Conservation (phyloP, 2,888 invertebrate genomes). For the Pseudoips prasinana region DNA sequence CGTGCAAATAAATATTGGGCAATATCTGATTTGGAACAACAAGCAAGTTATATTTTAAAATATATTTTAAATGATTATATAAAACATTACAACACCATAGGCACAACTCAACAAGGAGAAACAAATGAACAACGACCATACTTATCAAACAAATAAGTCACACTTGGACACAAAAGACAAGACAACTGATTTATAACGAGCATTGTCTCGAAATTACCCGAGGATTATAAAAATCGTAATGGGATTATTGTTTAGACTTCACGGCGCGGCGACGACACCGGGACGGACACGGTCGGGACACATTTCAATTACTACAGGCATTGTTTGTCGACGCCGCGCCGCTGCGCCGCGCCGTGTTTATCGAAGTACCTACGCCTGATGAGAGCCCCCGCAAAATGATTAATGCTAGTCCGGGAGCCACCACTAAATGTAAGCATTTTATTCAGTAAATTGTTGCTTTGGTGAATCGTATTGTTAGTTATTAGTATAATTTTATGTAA, state of each 20-base stretch:
- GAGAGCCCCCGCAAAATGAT: slow-evolving; percentile 26
- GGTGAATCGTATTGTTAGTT: too few relatives aligned
- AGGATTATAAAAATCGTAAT: slow-evolving; percentile 69
- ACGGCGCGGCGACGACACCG: slow-evolving; percentile 32
- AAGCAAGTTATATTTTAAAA: too few relatives aligned
- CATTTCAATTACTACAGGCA: slow-evolving; percentile 66
- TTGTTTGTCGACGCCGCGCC: slow-evolving; percentile 42
- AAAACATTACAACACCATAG: too few relatives aligned
- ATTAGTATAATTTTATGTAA: too few relatives aligned
- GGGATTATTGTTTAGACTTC: slow-evolving; percentile 63
- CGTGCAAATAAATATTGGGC: too few relatives aligned
- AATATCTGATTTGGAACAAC: too few relatives aligned
- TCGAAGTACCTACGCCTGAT: slow-evolving; percentile 26
- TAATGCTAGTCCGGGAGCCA: not conserved
- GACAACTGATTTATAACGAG: slow-evolving; percentile 50
- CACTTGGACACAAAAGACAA: slow-evolving; percentile 12
- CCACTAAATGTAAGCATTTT: too few relatives aligned
- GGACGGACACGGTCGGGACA: slow-evolving; percentile 49
- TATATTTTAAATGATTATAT: too few relatives aligned
- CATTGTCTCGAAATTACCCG: slow-evolving; percentile 61
- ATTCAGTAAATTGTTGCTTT: too few relatives aligned
- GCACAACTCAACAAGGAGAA: too few relatives aligned
- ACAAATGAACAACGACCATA: slow-evolving; percentile 17
- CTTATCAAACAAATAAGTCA: slow-evolving; percentile 32
- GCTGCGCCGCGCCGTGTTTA: slow-evolving; percentile 32